Base-by-base conservation (phyloP, 2,113 vertebrate species). In the Poeciliopsis turrubarensis region DNA sequence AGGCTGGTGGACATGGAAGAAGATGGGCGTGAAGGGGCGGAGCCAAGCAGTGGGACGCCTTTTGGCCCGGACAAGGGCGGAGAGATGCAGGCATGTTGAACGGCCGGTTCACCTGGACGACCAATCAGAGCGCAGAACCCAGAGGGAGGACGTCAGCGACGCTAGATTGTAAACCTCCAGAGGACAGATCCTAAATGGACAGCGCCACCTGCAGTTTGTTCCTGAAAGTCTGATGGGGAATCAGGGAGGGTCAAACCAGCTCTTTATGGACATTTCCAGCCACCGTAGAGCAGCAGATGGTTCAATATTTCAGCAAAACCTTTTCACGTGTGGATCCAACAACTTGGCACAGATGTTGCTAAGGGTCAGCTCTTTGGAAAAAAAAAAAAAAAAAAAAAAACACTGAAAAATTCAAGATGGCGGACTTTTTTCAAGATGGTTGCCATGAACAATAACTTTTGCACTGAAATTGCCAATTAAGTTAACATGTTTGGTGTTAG, bases 1-100 rank as follows among this genome's bases (percentile, higher is more conserved):
- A 89, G 88, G 10, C 86, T 96, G 78, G 94, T 97, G 63, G 84
- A 93, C 65, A 68, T 68, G 44, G 80, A 79, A 10, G 86, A 93
- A 17, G 65, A 29, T 11, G 13, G 60, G 1, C 47, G 75, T 22
- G 78, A 86, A 10, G 83, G 87, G 8, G 60, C 62, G 5, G 85
- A 80, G 37, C 65, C 81, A 5, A 72, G 80, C 6, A 71, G 8
- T 1, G 61, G 61, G 11, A 74, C 87, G 0, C 78, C 91, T 0
- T 91, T 91, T 0, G 85, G 81, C 47, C 77, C 82, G 0, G 88
- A 94, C 81, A 87, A 87, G 0, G 87, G 87, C 72, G 19, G 61
- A 62, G 54, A 83, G 60, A 9, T 17, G 3, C 62, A 68, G 60
- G n/a, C 60, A 5, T 41, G 65, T 34, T 57, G 44, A 79, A 37